Conservation (phyloP, 2,888 invertebrate species). For the Eristalis arbustorum region DNA sequence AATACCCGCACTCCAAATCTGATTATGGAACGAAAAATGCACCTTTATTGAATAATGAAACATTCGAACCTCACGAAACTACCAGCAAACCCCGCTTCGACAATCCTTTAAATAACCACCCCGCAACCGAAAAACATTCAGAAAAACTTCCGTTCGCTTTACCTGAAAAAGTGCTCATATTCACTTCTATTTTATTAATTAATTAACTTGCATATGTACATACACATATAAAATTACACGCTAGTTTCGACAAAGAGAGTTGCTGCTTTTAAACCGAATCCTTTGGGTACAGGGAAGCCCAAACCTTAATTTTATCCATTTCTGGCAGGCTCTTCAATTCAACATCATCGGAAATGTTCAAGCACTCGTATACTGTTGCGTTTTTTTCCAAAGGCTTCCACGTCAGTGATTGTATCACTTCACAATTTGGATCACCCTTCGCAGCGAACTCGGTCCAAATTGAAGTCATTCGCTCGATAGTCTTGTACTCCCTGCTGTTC, state of each 20-base stretch:
- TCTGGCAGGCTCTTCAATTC: slow-evolving; percentile 75
- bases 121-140: too few relatives aligned
- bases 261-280: slow-evolving; percentile 33
- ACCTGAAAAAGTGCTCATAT: neutral
- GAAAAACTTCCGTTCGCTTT: too few relatives aligned
- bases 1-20: too few relatives aligned
- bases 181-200: neutral
- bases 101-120: too few relatives aligned
- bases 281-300: slow-evolving; percentile 75
- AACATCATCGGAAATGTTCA: slow-evolving; percentile 75
- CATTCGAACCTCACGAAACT: too few relatives aligned
- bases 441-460: slow-evolving; percentile 78
- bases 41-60: too few relatives aligned
- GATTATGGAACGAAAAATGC: too few relatives aligned
- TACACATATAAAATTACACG: neutral
- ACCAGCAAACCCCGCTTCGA: too few relatives aligned
- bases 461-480: slow-evolving; percentile 75
- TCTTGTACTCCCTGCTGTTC: slow-evolving; percentile 74
- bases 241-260: neutral
- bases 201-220: neutral
- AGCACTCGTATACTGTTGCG: slow-evolving; percentile 71
- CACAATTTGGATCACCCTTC: slow-evolving; percentile 76
- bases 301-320: slow-evolving; percentile 72
- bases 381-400: slow-evolving; percentile 73
- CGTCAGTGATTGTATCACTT: slow-evolving; percentile 59